A percentile compares a stretch with the other conserved stretches of the same genome.
Evolutionary conservation across 2,888 invertebrate species (phyloP).

Genomic region (Biston betularia): DNA sequence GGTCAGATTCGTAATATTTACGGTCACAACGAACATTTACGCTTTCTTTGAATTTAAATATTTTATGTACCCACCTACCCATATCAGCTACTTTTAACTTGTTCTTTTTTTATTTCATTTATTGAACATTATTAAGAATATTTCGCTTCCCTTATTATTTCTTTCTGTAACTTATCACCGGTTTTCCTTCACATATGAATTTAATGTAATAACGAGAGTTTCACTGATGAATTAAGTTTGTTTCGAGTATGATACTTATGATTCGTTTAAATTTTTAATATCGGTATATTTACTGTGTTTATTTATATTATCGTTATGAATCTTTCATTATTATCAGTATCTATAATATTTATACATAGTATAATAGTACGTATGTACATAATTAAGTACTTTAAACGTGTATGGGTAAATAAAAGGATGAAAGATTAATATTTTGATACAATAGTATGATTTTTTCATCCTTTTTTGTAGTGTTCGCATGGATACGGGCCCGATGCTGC

Average conservation of each 20-base stretch:
- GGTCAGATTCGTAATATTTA: conserved; percentile 24
- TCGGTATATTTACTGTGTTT: neutral
- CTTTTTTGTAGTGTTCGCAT: conserved; percentile 8
- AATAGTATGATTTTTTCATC: neutral
- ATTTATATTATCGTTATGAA: no score
- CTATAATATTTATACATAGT: no score
- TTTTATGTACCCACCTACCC: no score
- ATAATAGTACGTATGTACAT: no score
- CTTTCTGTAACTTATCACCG: conserved; percentile 10
- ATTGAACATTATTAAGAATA: no score
- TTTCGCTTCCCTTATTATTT: neutral
- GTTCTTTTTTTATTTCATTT: neutral
- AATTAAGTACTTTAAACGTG: no score
- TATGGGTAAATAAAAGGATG: no score
- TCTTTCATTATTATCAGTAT: no score
- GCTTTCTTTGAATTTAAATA: neutral
- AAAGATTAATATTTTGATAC: neutral
- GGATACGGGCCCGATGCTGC: conserved; percentile 18
- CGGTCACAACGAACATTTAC: conserved; percentile 16
- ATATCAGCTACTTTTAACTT: no score
- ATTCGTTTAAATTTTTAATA: neutral
- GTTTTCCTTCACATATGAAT: neutral
- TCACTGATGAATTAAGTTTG: conserved; percentile 3
- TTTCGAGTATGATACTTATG: neutral
- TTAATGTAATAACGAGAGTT: neutral